Percentiles rank a stretch among this genome's conserved stretches.
Conservation (phyloP, 2,113 vertebrate species). For the Phyllostomus discolor region DNA sequence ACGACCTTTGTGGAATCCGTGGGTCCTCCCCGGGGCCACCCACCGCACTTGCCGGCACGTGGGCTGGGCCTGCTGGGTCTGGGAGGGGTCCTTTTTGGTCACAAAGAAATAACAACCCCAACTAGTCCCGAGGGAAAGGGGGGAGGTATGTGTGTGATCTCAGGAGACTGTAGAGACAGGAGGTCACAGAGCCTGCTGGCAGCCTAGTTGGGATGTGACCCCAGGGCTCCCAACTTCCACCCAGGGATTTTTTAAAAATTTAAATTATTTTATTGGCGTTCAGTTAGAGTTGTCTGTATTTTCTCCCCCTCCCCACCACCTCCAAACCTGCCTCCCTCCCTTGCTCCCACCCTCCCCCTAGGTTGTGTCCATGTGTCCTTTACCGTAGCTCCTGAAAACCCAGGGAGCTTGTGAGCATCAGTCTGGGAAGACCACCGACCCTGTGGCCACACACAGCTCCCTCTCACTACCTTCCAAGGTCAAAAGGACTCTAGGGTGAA, state of each 20-base stretch:
- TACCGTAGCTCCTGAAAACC: no score
- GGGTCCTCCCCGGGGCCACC: neutral
- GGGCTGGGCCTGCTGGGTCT: neutral
- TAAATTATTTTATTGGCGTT: no score
- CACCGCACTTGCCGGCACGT: no score
- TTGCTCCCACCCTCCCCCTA: no score
- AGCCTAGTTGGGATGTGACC: neutral
- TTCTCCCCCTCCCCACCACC: no score
- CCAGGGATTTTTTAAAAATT: neutral
- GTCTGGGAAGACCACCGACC: neutral
- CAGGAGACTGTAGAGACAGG: neutral
- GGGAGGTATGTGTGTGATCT: neutral
- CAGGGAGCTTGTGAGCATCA: neutral
- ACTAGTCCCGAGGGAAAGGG: neutral
- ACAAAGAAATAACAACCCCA: neutral
- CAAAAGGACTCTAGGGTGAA: no score
- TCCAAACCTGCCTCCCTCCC: no score
- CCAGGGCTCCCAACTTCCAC: neutral
- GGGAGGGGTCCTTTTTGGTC: neutral
- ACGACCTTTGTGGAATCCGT: neutral
- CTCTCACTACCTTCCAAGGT: neutral
- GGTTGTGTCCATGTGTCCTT: no score
- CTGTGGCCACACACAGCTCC: neutral
- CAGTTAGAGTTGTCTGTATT: no score
- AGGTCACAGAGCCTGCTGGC: neutral